Percentiles rank a stretch among this genome's conserved stretches.
Conservation (phyloP, 2,888 invertebrate genomes). For the Euplagia quadripunctaria region DNA sequence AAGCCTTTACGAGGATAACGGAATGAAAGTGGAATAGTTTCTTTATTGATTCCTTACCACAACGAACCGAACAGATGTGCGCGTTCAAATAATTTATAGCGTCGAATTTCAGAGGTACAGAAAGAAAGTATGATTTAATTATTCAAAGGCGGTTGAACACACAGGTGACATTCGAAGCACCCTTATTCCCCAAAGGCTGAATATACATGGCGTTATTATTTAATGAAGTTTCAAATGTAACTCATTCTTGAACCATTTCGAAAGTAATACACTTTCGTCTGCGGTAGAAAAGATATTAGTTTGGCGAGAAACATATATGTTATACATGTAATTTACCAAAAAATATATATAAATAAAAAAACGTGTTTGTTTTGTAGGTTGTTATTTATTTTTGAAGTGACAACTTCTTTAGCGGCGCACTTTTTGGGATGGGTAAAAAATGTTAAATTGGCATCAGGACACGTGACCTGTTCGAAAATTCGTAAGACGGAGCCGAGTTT, state of each 20-base stretch:
- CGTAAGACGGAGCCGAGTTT: too few species aligned
- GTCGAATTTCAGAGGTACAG: slow-evolving; percentile 31
- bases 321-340: neutral
- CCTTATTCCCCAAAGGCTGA: slow-evolving; percentile 34
- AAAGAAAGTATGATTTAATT: slow-evolving; percentile 46
- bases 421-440: too few species aligned
- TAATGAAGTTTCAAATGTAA: slow-evolving; percentile 42
- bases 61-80: slow-evolving; percentile 55
- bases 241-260: slow-evolving; percentile 37
- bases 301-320: neutral
- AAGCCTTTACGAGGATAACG: slow-evolving; percentile 54
- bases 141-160: slow-evolving; percentile 39
- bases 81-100: slow-evolving; percentile 36
- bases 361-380: too few species aligned
- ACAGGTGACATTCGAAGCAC: slow-evolving; percentile 47
- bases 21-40: slow-evolving; percentile 58
- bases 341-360: too few species aligned
- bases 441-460: too few species aligned
- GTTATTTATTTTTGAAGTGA: too few species aligned
- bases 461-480: too few species aligned
- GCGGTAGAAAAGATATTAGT: slow-evolving; percentile 8
- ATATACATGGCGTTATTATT: slow-evolving; percentile 44
- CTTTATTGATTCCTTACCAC: slow-evolving; percentile 58
- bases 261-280: slow-evolving; percentile 29
- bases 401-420: too few species aligned